A percentile compares a stretch with the other conserved stretches of the same genome.
phyloP scores from a whole-genome alignment of 2,797 vertebrate species.

The Oophaga sylvatica region DNA sequence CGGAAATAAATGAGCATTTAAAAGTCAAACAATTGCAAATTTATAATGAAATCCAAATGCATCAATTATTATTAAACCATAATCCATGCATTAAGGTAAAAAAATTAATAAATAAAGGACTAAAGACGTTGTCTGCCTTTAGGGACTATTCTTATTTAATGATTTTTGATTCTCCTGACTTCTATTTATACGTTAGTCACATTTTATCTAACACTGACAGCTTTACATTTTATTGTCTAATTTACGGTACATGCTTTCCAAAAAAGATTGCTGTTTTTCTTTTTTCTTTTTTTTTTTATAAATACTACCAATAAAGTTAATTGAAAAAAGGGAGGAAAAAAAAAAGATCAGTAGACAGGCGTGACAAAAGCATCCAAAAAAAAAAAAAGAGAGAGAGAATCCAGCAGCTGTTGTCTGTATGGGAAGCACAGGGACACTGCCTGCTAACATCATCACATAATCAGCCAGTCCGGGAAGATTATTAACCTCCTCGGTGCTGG shows the following conservation, averaged over 20 bases:
- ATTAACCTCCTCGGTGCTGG: background rate
- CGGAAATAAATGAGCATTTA: no score
- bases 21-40: no score
- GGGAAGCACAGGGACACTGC: constrained; percentile 44
- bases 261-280: background rate
- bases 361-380: constrained; percentile 59
- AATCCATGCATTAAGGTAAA: no score
- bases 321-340: background rate
- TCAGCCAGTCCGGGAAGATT: constrained; percentile 3
- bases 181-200: background rate
- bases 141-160: no score
- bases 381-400: constrained; percentile 28
- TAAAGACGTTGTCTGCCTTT: no score
- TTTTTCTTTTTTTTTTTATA: background rate
- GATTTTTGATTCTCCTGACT: no score
- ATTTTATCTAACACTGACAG: background rate
- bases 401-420: constrained; percentile 54
- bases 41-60: no score
- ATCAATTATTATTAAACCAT: no score
- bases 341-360: constrained; percentile 53
- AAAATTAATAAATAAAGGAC: no score
- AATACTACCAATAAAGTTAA: constrained; percentile 46
- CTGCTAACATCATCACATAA: constrained; percentile 49
- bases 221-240: background rate
- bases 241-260: background rate